Conservation (phyloP, 2,113 vertebrate species). For the Pluvianellus socialis region DNA sequence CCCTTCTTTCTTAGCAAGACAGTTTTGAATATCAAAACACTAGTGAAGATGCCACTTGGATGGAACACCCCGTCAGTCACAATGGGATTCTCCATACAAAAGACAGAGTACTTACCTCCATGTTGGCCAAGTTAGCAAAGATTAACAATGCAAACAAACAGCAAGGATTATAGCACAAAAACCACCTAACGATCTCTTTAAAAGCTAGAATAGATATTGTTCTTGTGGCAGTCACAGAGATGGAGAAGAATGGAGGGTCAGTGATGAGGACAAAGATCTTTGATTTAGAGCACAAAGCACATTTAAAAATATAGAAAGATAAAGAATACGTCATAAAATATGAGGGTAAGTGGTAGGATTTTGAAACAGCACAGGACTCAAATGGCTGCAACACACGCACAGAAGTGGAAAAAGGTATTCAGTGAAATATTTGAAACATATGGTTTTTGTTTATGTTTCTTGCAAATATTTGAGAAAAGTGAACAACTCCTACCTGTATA, state of each 20-base stretch:
- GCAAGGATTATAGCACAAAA: neutral
- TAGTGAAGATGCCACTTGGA: neutral
- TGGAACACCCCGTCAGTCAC: neutral
- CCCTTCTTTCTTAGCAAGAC: neutral
- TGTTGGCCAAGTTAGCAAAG: neutral
- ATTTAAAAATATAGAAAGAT: conserved; percentile 39
- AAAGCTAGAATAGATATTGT: neutral
- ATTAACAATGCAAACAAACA: neutral
- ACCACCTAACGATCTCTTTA: neutral
- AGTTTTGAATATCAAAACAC: neutral
- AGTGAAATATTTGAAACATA: conserved; percentile 78
- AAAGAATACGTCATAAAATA: conserved; percentile 42
- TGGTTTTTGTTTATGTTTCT: conserved; percentile 79
- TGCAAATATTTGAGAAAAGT: conserved; percentile 73
- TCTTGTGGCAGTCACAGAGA: neutral
- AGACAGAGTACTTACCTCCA: neutral
- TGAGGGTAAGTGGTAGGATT: neutral
- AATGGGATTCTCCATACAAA: neutral
- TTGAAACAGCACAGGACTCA: conserved; percentile 51
- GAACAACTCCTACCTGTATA: conserved; percentile 78
- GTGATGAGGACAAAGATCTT: neutral
- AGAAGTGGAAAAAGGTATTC: conserved; percentile 71
- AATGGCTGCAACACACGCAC: conserved; percentile 45
- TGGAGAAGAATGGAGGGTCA: neutral
- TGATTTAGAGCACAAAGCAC: neutral